Base-by-base conservation (phyloP, 1,140 invertebrate genomes). In the Lordiphosa mommai region DNA sequence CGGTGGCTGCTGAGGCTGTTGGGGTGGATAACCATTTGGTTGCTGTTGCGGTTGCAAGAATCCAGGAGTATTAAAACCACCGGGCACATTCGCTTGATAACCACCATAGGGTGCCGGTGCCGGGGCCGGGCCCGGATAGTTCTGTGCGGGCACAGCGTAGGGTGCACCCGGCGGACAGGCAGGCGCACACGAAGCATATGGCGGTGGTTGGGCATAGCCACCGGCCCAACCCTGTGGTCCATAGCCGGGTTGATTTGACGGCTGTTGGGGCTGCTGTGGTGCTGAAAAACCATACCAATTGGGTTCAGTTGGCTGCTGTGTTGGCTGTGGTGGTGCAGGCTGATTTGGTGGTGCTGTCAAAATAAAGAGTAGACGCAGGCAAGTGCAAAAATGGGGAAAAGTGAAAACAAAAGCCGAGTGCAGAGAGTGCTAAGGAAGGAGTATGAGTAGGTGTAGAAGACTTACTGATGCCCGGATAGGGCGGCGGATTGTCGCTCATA, bases 401-500 rank as follows among this genome's bases (percentile, higher is more conserved):
- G 52, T 48, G 1, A 32, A 30, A 77, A 88, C 82, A 88, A 85
- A 88, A 88, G 86, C 86, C 86, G 86, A 88, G 86, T 68, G 40
- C 23, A 23, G 23, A 23, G 23, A 27, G 23, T 27, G 23, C 23
- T 0, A 27, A 7, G 7, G 23, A 6, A 27, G 23, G n/a, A 12
- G 16, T 5, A 13, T 10, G 34, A 8, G 16, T 41, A 40, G 51
- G 48, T 52, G 90, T 92, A 85, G 65, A 50, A 90, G 91, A 90
- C 53, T 87, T 67, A 51, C 80, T 74, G 65, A 98, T 94, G 36
- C 97, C 97, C 37, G 97, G 96, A 90, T 99, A 99, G 0, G 97
- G 97, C 50, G 97, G 97, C n/a, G 97, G 97, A 82, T 93, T 95
- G 79, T 96, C 94, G 5, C 94, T 96, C 92, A 97, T 96, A 80